Base-by-base conservation (phyloP, 2,797 vertebrate genomes). In the Hypotaenidia okinawae region DNA sequence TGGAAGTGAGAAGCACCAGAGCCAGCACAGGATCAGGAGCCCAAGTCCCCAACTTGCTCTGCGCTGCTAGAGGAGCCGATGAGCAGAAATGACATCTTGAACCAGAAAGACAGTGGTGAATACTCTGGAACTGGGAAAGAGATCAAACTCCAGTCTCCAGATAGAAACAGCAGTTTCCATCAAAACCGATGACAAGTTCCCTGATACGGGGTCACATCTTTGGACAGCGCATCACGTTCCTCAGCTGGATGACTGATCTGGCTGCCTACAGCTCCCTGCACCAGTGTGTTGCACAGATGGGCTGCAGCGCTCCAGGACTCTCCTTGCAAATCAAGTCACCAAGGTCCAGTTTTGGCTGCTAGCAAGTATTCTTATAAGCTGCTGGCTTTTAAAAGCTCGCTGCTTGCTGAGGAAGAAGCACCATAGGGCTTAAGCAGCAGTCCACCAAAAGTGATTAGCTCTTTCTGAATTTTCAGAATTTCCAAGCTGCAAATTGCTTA, bases 81-180 rank as follows among this genome's bases (percentile, higher is more conserved):
- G 74, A 95, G 76, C 70, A 78, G 85, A 54, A 85, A 64, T 1
- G 0, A 37, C 24, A 3, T 69, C 77, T 75, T 47, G 54, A 91
- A 84, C 43, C 32, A 75, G 62, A 66, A 83, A 51, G 54, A 85
- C 10, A 1, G 54, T 24, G 41, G 18, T 72, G 69, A 63, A 79
- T 57, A 21, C 39, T 70, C 63, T 78, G 47, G 28, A 75, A 39
- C 70, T 59, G 70, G 69, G 77, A 69, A 89, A 70, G 24, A 64
- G 49, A 87, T 93, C 86, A 94, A 80, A 82, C 7, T 4, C 49
- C 41, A 75, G 24, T 76, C 51, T 87, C 67, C 67, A 90, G 81
- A 84, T 76, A 80, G 93, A 95, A 95, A 73, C 1, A 76, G 52
- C 78, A 49, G 70, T 90, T 95, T 89, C 81, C 75, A 80, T 89